Evolutionary conservation across 1,140 invertebrate genomes (phyloP).

Genomic region (Drosophila albomicans): DNA sequence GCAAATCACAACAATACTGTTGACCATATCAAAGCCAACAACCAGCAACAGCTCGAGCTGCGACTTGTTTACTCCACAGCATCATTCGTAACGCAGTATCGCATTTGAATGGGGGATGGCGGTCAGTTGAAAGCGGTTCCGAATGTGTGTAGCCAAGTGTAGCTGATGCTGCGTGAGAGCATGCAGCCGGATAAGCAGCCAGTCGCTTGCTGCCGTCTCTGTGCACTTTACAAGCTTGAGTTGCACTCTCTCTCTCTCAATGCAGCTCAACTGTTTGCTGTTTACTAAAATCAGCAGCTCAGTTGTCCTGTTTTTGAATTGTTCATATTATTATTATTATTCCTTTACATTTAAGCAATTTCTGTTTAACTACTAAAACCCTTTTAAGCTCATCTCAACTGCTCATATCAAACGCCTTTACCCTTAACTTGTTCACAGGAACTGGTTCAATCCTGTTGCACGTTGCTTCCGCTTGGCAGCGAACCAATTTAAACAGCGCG

Average conservation of each 20-base stretch:
- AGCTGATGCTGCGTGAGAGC: constrained; percentile 35
- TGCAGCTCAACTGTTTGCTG: not conserved
- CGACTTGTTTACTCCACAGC: constrained; percentile 12
- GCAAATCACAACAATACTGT: constrained; percentile 30
- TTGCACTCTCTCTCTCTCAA: constrained; percentile 11
- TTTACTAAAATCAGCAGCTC: not conserved
- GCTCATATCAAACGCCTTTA: not conserved
- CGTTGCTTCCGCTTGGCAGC: not conserved
- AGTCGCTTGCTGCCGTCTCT: not conserved
- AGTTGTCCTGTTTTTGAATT: not conserved
- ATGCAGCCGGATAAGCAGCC: constrained; percentile 38
- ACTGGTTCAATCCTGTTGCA: constrained; percentile 21
- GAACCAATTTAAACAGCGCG: not conserved
- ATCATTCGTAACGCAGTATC: constrained; percentile 7
- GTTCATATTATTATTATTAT: not conserved
- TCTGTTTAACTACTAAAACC: not conserved
- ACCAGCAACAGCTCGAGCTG: constrained; percentile 16
- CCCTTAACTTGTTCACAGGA: not conserved
- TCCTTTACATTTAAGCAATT: not conserved
- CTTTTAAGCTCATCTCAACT: not conserved
- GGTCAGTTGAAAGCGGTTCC: constrained; percentile 11
- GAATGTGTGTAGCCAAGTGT: constrained; percentile 4
- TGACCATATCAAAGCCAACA: constrained; percentile 24
- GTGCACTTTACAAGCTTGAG: not conserved
- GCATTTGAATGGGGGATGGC: constrained; percentile 35